These are phyloP conservation scores for Pterois miles DNA, from an alignment of 2,797 vertebrate genomes.

Conservation along the genomic window DNA sequence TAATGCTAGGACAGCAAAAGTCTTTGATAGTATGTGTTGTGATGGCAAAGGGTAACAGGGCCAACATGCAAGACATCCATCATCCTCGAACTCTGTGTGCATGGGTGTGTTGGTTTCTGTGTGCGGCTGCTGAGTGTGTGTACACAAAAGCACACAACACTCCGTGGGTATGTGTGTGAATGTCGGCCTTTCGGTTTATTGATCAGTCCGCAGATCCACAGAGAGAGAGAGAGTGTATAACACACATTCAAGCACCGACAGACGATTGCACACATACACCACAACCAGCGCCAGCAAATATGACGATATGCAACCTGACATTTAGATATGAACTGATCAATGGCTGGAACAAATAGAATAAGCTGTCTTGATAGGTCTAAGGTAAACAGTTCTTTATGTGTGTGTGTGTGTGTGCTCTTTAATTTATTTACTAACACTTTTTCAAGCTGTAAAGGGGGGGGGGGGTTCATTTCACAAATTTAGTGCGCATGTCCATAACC, in stretches of 20 bases:
- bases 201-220: constrained; percentile 55
- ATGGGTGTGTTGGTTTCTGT: not conserved
- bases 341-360: constrained; percentile 71
- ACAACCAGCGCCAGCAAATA: constrained; percentile 43
- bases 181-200: constrained; percentile 65
- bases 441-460: not conserved
- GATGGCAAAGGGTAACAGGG: constrained; percentile 64
- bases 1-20: constrained; percentile 45
- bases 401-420: constrained; percentile 21
- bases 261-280: not conserved
- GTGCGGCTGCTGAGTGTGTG: not conserved
- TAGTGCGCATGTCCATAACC: no score
- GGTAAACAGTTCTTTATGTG: constrained; percentile 33
- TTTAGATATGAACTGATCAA: constrained; percentile 75
- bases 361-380: constrained; percentile 54
- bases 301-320: constrained; percentile 73
- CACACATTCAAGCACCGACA: constrained; percentile 1
- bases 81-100: constrained; percentile 40
- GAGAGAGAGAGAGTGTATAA: constrained; percentile 47
- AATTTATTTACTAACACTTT: constrained; percentile 38
- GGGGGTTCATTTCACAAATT: no score
- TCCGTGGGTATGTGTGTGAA: constrained; percentile 15
- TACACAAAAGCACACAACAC: not conserved
- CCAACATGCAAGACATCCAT: constrained; percentile 67
- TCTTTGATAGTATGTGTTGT: constrained; percentile 53